Evolutionary conservation across 2,888 invertebrate species (phyloP).

Genomic region (Melolontha melolontha): DNA sequence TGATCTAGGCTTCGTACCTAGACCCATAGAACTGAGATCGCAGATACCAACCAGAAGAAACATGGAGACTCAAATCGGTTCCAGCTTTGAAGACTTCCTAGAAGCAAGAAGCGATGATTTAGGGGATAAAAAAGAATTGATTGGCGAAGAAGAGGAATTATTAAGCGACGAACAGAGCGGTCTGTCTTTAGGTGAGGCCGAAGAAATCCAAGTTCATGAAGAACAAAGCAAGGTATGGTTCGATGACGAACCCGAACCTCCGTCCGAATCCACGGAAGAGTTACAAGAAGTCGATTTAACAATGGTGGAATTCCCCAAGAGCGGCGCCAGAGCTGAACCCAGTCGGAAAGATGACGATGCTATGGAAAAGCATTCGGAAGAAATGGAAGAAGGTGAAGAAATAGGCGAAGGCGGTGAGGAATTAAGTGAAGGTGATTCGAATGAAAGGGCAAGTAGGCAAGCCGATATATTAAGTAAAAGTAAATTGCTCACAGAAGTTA

Average conservation of each 20-base stretch:
- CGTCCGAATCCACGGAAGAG: constrained; percentile 27
- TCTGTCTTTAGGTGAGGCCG: constrained; percentile 59
- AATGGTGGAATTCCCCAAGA: constrained; percentile 20
- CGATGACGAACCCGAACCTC: constrained; percentile 54
- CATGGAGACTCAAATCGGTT: constrained; percentile 56
- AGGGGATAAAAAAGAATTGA: constrained; percentile 32
- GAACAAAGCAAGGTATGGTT: constrained; percentile 62
- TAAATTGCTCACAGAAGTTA: no score
- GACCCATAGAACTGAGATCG: constrained; percentile 59
- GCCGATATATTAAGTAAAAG: no score
- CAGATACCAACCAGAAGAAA: constrained; percentile 55
- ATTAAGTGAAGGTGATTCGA: no score
- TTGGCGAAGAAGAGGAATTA: constrained; percentile 55
- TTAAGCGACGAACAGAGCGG: constrained; percentile 58
- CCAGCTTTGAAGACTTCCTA: constrained; percentile 54
- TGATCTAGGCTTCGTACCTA: constrained; percentile 76
- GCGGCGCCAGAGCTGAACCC: background rate
- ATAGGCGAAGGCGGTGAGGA: background rate
- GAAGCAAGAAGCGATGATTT: constrained; percentile 14
- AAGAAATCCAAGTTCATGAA: constrained; percentile 54
- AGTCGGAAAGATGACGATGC: background rate
- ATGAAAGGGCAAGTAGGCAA: no score
- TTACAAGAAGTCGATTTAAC: constrained; percentile 61
- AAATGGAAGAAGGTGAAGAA: constrained; percentile 6
- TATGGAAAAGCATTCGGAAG: background rate